Evolutionary conservation across 2,888 invertebrate species (phyloP), one percentile per base, ranked within the genome.

Genomic region (Nomada hirtipes): DNA sequence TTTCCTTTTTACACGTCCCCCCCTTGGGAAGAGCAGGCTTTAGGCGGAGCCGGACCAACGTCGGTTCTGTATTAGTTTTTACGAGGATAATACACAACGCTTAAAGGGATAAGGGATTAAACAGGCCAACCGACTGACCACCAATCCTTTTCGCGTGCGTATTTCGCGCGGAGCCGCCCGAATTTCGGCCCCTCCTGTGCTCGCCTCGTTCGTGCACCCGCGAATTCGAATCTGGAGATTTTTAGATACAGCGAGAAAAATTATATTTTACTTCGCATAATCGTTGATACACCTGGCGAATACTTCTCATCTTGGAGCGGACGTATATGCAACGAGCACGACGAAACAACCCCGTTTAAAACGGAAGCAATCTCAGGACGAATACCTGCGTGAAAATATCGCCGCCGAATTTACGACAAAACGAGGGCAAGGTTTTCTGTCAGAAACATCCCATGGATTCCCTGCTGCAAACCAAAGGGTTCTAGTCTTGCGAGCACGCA

Each of bases 41-140:
- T 91, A 90, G 91, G 89, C 88, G 90, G 88, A 89, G 91, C 86
- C 86, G 81, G 80, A 79, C 85, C 88, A 74, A 77, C 85, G 84
- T 82, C 86, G 88, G 84, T 86, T 84, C 90, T 91, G 91, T 93
- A 93, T 93, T 93, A 93, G 92, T 93, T 93, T 93, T 93, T 93
- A 93, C 91, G 93, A 93, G 92, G 91, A 92, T 93, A 93, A 93
- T 93, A 93, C 92, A 93, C 93, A 93, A 92, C 92, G 92, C 91
- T 93, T 93, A 93, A 92, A 93, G 90, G 93, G 93, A 93, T 93
- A 93, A 92, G 87, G 92, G 93, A 93, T 93, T 93, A 93, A 93
- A 92, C 89, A 65, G 83, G 79, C 91, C 76, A 68, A 64, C 79
- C 82, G 77, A 81, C 87, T 82, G 87, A 87, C 89, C 86, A 88